phyloP scores from a whole-genome alignment of 2,888 invertebrate species.

The Eumerus sabulonum region DNA sequence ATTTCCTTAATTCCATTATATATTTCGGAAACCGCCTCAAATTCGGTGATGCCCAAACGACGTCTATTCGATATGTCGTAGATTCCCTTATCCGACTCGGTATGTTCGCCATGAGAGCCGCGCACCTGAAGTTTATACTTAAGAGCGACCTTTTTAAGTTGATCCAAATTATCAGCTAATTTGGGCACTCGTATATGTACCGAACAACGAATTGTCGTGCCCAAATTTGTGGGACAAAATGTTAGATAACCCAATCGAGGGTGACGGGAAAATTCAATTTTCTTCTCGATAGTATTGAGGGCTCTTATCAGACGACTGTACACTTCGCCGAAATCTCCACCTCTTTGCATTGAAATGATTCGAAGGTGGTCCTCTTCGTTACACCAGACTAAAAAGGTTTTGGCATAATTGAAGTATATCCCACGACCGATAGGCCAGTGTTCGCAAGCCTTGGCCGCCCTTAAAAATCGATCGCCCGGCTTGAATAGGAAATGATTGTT shows the following conservation, averaged over 20 bases:
- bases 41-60: slow-evolving; percentile 97
- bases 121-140: slow-evolving; percentile 95
- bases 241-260: slow-evolving; percentile 97
- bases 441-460: slow-evolving; percentile 96
- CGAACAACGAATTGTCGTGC: slow-evolving; percentile 97
- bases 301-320: slow-evolving; percentile 92
- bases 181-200: slow-evolving; percentile 99
- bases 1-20: slow-evolving; percentile 96
- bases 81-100: slow-evolving; percentile 96
- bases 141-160: slow-evolving; percentile 92
- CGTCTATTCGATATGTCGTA: slow-evolving; percentile 99
- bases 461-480: slow-evolving; percentile 89
- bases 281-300: slow-evolving; percentile 95
- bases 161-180: slow-evolving; percentile 91
- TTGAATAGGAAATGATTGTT: slow-evolving; percentile 99
- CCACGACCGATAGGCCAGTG: slow-evolving; percentile 98
- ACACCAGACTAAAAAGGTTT: slow-evolving; percentile 98
- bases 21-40: slow-evolving; percentile 94
- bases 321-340: slow-evolving; percentile 94
- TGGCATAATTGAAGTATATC: slow-evolving; percentile 97
- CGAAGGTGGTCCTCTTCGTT: slow-evolving; percentile 99
- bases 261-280: slow-evolving; percentile 95
- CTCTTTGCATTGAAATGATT: slow-evolving; percentile 99
- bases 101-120: slow-evolving; percentile 96
- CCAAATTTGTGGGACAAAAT: slow-evolving; percentile 99